Conservation (phyloP, 2,113 vertebrate species). For the Baryphthengus martii region DNA sequence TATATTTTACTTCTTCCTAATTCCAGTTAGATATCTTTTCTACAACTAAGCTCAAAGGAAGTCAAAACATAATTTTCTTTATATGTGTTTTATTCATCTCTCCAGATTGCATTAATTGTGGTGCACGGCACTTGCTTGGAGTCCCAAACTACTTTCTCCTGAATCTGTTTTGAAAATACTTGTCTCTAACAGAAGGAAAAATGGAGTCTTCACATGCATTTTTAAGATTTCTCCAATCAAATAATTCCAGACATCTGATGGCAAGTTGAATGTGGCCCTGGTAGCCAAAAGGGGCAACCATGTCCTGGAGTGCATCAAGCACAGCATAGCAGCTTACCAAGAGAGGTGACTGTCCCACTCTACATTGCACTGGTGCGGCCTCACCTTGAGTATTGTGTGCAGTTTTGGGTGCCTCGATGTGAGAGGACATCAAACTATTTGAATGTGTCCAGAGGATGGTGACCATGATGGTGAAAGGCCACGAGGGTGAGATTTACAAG, state of each 20-base stretch:
- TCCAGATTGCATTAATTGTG: background rate
- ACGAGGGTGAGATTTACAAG: background rate
- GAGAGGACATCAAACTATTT: background rate
- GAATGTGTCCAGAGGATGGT: background rate
- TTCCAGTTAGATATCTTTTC: background rate
- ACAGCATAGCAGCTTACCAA: fast-evolving
- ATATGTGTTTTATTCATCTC: background rate
- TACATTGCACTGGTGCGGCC: fast-evolving
- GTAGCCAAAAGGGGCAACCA: background rate
- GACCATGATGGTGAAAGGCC: background rate
- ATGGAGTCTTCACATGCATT: background rate
- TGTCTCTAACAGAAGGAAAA: background rate
- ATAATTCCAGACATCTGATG: background rate
- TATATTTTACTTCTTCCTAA: background rate
- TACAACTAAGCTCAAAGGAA: background rate
- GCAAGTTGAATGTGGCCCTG: background rate
- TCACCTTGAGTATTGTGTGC: background rate
- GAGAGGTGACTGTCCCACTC: background rate
- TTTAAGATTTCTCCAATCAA: background rate
- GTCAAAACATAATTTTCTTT: background rate
- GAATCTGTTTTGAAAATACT: background rate
- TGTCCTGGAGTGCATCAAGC: background rate
- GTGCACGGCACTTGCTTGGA: background rate
- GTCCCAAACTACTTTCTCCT: background rate
- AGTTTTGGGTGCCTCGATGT: fast-evolving